A percentile compares a stretch with the other conserved stretches of the same genome.
phyloP scores from a whole-genome alignment of 2,888 invertebrate species.

The Vesta saturnalis region DNA sequence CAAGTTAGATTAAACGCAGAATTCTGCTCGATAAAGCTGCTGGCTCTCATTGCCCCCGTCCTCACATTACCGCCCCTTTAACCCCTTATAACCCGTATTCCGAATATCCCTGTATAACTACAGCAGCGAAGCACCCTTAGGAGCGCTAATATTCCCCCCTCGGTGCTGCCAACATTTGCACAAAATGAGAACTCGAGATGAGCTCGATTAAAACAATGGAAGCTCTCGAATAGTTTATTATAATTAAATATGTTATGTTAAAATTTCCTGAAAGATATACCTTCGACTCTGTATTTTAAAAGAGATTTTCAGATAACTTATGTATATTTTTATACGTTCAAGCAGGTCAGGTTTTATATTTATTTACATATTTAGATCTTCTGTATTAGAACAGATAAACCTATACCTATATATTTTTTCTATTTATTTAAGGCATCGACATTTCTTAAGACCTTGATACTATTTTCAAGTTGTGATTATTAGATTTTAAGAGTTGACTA shows the following conservation, averaged over 20 bases:
- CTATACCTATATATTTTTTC: too few species aligned
- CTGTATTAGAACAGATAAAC: neutral
- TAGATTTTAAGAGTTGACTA: too few species aligned
- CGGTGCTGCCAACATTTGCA: conserved; percentile 61
- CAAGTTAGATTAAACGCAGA: conserved; percentile 63
- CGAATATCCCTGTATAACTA: conserved; percentile 46
- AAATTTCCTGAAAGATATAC: conserved; percentile 24
- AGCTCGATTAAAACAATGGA: conserved; percentile 64
- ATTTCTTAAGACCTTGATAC: neutral
- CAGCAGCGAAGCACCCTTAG: conserved; percentile 56
- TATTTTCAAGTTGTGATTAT: neutral
- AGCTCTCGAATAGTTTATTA: conserved; percentile 48
- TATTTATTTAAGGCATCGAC: neutral
- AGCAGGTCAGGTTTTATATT: neutral
- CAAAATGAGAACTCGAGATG: conserved; percentile 63
- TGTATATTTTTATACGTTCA: conserved; percentile 17
- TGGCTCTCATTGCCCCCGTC: conserved; percentile 46
- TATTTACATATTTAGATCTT: neutral
- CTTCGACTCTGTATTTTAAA: conserved; percentile 12
- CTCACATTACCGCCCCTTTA: conserved; percentile 48
- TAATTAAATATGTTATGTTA: conserved; percentile 45
- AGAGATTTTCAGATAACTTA: conserved; percentile 11
- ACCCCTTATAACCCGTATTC: conserved; percentile 46
- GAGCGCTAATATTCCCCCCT: conserved; percentile 62
- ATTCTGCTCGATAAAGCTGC: conserved; percentile 61